Percentiles rank a stretch among this genome's conserved stretches.
These are phyloP conservation scores for Stegana nigrithorax DNA, from an alignment of 2,888 invertebrate species.

Conservation along the genomic window DNA sequence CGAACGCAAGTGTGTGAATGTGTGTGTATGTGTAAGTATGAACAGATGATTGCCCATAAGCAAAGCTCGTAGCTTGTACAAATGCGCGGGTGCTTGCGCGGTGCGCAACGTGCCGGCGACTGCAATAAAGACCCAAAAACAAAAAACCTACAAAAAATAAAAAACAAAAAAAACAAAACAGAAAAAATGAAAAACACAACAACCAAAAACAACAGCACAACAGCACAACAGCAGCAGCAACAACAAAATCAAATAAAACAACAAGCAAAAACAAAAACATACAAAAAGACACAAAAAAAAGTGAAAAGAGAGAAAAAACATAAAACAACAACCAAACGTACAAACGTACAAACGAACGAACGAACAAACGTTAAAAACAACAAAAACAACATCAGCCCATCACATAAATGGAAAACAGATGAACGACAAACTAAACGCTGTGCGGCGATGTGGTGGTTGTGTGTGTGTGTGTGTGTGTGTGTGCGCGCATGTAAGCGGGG, in stretches of 20 bases:
- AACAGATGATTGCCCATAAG: slow-evolving; percentile 60
- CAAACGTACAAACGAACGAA: not conserved
- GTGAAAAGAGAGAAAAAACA: no score
- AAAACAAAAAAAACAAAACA: not conserved
- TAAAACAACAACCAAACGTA: no score
- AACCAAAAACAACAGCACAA: no score
- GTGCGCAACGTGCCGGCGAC: not conserved
- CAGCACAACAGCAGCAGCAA: slow-evolving; percentile 37
- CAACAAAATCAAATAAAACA: no score
- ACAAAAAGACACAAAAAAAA: not conserved
- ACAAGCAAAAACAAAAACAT: no score
- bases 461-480: no score
- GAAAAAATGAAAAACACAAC: no score
- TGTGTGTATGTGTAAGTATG: slow-evolving; percentile 43
- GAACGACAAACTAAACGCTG: slow-evolving; percentile 11
- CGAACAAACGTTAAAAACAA: not conserved
- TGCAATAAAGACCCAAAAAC: slow-evolving; percentile 6
- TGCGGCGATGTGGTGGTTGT: not conserved
- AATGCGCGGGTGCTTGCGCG: not conserved
- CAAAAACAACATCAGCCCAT: slow-evolving; percentile 34
- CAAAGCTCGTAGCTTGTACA: slow-evolving; percentile 35
- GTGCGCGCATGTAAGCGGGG: no score
- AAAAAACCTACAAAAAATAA: not conserved
- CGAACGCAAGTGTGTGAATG: slow-evolving; percentile 22
- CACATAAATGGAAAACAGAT: slow-evolving; percentile 21